Percentiles rank a stretch among this genome's conserved stretches.
phyloP scores from a whole-genome alignment of 1,140 invertebrate species.

The Camponotus pennsylvanicus region DNA sequence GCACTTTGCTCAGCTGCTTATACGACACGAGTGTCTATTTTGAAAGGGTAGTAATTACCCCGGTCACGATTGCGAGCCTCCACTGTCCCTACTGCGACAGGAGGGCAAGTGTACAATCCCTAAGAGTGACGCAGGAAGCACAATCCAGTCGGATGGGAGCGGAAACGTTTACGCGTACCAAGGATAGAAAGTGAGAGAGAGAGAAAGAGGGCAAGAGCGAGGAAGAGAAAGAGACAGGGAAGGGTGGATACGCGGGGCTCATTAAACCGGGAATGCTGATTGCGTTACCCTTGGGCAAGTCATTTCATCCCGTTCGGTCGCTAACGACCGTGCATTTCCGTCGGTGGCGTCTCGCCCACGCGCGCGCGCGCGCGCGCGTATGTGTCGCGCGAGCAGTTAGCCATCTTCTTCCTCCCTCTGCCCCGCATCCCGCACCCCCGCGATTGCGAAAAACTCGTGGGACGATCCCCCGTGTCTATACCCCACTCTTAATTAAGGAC shows the following conservation, averaged over 20 bases:
- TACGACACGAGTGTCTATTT: slow-evolving; percentile 51
- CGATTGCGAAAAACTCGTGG: slow-evolving; percentile 51
- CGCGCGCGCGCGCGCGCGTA: slow-evolving; percentile 33
- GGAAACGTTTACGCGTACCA: slow-evolving; percentile 42
- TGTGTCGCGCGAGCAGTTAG: neutral
- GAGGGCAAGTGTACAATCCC: slow-evolving; percentile 20
- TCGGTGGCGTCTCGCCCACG: slow-evolving; percentile 49
- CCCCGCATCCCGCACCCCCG: too few relatives aligned
- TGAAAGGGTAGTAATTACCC: slow-evolving; percentile 72
- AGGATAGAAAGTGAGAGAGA: slow-evolving; percentile 33
- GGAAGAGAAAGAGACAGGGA: neutral
- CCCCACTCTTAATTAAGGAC: slow-evolving; percentile 44
- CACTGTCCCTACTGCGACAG: slow-evolving; percentile 25
- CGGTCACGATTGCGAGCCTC: slow-evolving; percentile 33
- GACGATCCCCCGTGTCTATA: slow-evolving; percentile 17
- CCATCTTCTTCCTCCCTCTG: too few relatives aligned
- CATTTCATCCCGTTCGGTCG: slow-evolving; percentile 68
- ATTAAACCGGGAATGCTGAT: slow-evolving; percentile 82
- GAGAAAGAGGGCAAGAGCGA: slow-evolving; percentile 3
- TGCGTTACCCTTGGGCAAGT: slow-evolving; percentile 78
- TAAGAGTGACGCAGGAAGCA: slow-evolving; percentile 44
- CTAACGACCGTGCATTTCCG: slow-evolving; percentile 76
- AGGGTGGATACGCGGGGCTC: slow-evolving; percentile 75
- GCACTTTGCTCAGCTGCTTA: neutral
- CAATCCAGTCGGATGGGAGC: neutral